Evolutionary conservation across 2,888 invertebrate species (phyloP), one percentile per base, ranked within the genome.

Genomic region (Oscheius sp.): DNA sequence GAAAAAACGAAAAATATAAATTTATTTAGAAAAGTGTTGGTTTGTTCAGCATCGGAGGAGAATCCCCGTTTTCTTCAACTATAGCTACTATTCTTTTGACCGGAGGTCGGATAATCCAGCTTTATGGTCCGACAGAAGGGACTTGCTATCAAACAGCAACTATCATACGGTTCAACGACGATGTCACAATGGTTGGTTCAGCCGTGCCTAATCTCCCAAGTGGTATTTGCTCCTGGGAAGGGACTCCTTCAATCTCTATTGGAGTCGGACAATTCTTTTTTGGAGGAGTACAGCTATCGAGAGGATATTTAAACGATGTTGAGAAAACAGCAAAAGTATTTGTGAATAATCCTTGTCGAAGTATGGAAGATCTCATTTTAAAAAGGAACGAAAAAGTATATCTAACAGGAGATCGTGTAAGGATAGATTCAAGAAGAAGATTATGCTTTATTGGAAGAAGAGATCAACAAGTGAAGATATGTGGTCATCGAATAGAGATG

Each of bases 391-490:
- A 2, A 3, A 41, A 41, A 44, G 17, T 62, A 6, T 62, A 62
- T 44, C 24, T 51, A 12, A 57, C 56, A 14, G 66, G 66, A 44
- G 66, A 66, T 24, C 17, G 44, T 20, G 28, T 50, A 3, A 30
- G 47, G 8, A 12, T 28, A 2, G 45, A 57, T 14, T 8, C 1
- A 6, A 8, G 47, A 8, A 33, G 56, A 8, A 26, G 32, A 2
- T 28, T 66, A 22, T 24, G 45, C 32, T 66, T 66, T 44, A 9
- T 56, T 9, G 50, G 57, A 20, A 44, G 69, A n/a, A 30, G 22
- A 56, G 69, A 69, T 38, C 30, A 32, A 32, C 69, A 69, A 44
- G 50, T 28, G 28, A 69, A 69, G 41, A 49, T 69, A 17, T 36
- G 45, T 14, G 69, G 69, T 8, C 24, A 45, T 28, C 57, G 69